Base-by-base conservation (phyloP, 2,797 vertebrate species). In the Cyprinodon diabolis region DNA sequence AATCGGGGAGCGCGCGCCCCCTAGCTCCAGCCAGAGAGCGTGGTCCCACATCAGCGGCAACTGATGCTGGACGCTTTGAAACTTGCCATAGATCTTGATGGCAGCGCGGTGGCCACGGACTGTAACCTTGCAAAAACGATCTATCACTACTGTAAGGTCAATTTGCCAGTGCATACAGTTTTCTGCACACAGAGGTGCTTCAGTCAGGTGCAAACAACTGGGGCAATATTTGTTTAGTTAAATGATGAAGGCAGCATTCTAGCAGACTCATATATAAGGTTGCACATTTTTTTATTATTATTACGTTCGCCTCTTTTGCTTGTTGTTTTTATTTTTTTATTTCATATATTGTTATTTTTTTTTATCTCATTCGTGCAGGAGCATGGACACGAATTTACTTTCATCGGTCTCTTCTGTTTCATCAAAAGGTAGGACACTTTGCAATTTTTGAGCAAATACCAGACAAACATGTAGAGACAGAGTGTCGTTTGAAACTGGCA, bases 171-270 rank as follows among this genome's bases (percentile, higher is more conserved):
- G 55, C 63, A 71, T 72, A 80, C 15, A 74, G 40, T 69, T 68
- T 72, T 11, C 71, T 72, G 83, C 65, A 74, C 74, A 17, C 74
- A 11, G 83, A 77, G 69, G 84, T 72, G 75, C 69, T 84, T 77
- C 74, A 82, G 66, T 76, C 79, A 87, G 90, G 87, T 88, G 84
- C 84, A 88, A 52, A 76, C 66, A 91, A 90, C 79, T 86, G 77
- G 88, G 84, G 84, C 84, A 91, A 78, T 81, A 87, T 82, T 81
- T 71, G 19, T 90, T 84, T 91, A 91, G 86, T 91, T 93, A 89
- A 74, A 80, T 77, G 80, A 83, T 79, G 86, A 90, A 66, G 82
- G 67, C 88, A 86, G 91, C 89, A 89, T 85, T 73, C 79, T 55
- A 62, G 69, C 73, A 80, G 86, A 30, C 75, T 80, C 76, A 83